Evolutionary conservation across 2,113 vertebrate species (phyloP).

Genomic region (Stictonetta naevosa): DNA sequence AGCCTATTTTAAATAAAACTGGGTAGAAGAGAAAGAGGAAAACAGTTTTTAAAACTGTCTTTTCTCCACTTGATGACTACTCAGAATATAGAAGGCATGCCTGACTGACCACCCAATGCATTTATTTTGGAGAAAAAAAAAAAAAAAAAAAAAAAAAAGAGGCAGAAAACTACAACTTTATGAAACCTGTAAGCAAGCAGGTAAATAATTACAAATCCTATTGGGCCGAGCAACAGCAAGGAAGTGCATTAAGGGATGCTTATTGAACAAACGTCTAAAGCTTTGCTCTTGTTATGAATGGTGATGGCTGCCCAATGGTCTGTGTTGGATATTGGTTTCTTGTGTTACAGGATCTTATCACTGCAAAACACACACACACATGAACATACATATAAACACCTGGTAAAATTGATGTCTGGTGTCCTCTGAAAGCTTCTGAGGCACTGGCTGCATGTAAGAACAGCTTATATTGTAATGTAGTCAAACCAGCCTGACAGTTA

Average conservation of each 20-base stretch:
- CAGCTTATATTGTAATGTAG: neutral
- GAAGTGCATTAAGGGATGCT: neutral
- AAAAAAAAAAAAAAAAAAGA: neutral
- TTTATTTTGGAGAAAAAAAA: neutral
- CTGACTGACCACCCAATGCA: neutral
- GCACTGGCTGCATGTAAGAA: neutral
- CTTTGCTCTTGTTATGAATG: neutral
- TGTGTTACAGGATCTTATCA: neutral
- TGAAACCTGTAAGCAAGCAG: constrained; percentile 4
- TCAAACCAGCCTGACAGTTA: neutral
- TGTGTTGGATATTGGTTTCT: neutral
- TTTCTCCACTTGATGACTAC: neutral
- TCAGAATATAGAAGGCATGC: neutral
- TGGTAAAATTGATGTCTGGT: neutral
- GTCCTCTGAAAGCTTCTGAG: neutral
- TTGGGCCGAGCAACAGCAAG: neutral
- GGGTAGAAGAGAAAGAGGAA: neutral
- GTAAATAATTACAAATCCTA: neutral
- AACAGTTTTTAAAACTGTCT: neutral
- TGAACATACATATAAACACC: fast-evolving
- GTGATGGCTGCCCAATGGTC: neutral
- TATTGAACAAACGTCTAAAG: neutral
- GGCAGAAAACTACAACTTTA: neutral
- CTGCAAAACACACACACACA: neutral
- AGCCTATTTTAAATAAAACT: neutral